Base-by-base conservation (phyloP, 2,113 vertebrate species). In the Rhagologus leucostigma region DNA sequence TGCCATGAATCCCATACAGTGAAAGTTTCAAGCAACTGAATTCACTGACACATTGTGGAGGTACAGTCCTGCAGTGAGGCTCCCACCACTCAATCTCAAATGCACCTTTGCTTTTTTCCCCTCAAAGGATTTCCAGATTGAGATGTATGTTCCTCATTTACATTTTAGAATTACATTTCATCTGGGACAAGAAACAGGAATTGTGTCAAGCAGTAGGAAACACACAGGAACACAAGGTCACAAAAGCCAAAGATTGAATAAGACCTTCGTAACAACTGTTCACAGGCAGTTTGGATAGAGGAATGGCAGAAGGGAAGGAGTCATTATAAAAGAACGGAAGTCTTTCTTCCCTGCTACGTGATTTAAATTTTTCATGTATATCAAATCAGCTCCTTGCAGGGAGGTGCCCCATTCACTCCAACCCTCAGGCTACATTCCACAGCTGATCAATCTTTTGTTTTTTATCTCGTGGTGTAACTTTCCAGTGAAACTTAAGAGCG, bases 371-470 rank as follows among this genome's bases (percentile, higher is more conserved):
- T 87, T 94, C 19, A 23, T 9, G 30, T 39, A 63, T 37, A 80
- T 39, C 47, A 74, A 77, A 63, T 30, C 42, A 93, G 75, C 16
- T 77, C 64, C 85, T 95, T 17, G 75, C 32, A 70, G 88, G 82
- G 85, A 95, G 95, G 63, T 59, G 74, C 35, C 62, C 14, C 47
- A 39, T 74, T 67, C 56, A 59, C 19, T 64, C 57, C 35, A 76
- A 62, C 71, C 92, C 90, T 83, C 50, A 19, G 87, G 84, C 65
- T 88, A 75, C 93, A 74, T 93, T 90, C 83, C 79, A 96, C 41
- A 70, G 79, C 79, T 67, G 76, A 87, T 81, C 42, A 69, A 80
- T 42, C 33, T 32, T 79, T 53, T 42, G 30, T 11, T 53, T 87
- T 83, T 92, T 46, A n/a, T 59, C 56, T 53, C 4, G 0, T 55